Percentiles rank a stretch among this genome's conserved stretches.
These are phyloP conservation scores for Drosophila busckii DNA, from an alignment of 1,140 invertebrate genomes.

Conservation along the genomic window DNA sequence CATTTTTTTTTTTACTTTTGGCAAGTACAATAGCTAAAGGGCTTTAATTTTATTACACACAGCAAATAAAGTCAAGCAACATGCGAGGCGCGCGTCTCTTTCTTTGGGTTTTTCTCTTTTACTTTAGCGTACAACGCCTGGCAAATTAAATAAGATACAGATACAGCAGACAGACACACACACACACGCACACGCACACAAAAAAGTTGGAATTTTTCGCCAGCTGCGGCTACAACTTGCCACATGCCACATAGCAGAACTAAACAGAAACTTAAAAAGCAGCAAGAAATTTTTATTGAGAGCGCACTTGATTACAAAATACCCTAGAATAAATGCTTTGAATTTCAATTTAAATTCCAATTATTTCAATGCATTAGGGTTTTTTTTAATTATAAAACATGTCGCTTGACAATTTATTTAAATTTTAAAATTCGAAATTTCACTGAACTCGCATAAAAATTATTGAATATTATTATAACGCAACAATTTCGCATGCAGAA, in stretches of 20 bases:
- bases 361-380: no score
- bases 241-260: no score
- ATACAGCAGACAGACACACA: constrained; percentile 8
- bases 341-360: no score
- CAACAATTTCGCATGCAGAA: no score
- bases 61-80: constrained; percentile 76
- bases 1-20: not conserved
- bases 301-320: not conserved
- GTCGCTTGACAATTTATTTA: no score
- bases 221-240: constrained; percentile 67
- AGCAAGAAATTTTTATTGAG: constrained; percentile 7
- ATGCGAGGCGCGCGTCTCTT: constrained; percentile 48
- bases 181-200: not conserved
- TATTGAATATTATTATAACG: no score
- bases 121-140: constrained; percentile 15
- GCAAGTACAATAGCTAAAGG: constrained; percentile 73
- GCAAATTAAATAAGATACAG: constrained; percentile 70
- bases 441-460: no score
- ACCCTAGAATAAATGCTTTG: no score
- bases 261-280: constrained; percentile 22
- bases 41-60: constrained; percentile 77
- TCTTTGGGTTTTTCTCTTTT: not conserved
- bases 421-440: no score
- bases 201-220: constrained; percentile 60
- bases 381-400: no score